Conservation (phyloP, 2,797 vertebrate genomes). For the Xenops minutus region DNA sequence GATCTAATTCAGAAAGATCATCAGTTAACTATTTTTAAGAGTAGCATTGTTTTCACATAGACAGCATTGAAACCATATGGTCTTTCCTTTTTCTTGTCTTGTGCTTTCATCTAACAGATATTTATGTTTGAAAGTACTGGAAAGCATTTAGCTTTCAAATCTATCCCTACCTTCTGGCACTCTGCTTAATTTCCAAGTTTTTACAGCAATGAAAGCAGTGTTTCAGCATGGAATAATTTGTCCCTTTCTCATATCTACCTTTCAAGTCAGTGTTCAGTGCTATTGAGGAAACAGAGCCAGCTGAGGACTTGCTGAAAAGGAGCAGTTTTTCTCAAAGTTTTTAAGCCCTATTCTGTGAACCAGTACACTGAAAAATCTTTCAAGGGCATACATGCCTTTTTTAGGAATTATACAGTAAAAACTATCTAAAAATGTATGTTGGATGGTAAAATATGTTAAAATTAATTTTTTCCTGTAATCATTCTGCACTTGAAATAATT, state of each 20-base stretch:
- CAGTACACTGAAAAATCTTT: background rate
- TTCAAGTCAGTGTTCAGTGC: background rate
- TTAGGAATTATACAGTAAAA: background rate
- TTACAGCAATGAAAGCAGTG: background rate
- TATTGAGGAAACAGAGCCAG: background rate
- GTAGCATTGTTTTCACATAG: conserved; percentile 62
- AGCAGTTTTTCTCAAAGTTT: background rate
- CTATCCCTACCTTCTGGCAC: conserved; percentile 62
- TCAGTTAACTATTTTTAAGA: conserved; percentile 59
- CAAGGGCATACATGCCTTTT: background rate
- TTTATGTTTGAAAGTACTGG: conserved; percentile 70
- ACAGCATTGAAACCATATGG: conserved; percentile 69
- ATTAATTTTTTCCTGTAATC: background rate
- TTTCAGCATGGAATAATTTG: background rate
- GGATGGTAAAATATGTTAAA: background rate
- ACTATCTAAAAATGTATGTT: background rate
- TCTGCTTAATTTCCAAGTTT: conserved; percentile 63
- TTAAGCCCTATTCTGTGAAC: background rate
- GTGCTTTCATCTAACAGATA: conserved; percentile 68
- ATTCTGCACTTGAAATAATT: background rate
- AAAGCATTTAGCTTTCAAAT: conserved; percentile 67
- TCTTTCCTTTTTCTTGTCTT: conserved; percentile 62
- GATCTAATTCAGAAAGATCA: conserved; percentile 54
- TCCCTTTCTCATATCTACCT: background rate
- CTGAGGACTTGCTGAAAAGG: background rate